Base-by-base conservation (phyloP, 2,888 invertebrate genomes). In the Rambutsinella grinnellia region DNA sequence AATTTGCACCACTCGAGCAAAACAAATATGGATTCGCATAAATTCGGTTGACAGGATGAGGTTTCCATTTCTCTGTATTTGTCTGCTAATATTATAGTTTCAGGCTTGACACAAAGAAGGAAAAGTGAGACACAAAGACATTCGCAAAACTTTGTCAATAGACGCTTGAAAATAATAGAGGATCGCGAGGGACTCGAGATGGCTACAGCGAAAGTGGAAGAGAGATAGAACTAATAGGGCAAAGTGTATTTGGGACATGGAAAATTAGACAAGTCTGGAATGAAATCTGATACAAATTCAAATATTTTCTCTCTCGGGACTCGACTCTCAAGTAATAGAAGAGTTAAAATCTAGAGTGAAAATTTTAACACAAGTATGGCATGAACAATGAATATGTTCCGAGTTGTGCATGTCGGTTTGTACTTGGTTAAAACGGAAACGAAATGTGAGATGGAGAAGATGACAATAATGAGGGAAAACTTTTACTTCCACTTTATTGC, bases 281-380 rank as follows among this genome's bases (percentile, higher is more conserved):
- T 49, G 49, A 49, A 49, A 49, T 49, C 49, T 13, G 49, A 49
- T 49, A 49, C 49, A 17, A 49, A 49, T 17, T 13, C n/a, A 49
- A 49, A 13, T 49, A 13, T 49, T n/a, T 36, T 36, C 36, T 36
- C 36, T 8, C 6, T n/a, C 13, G 19, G 49, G n/a, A 44, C 8
- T 44, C 8, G 13, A 13, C 13, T 6, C 44, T 44, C 13, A 10
- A 10, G 44, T 44, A 44, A 44, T 10, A 44, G 44, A 44, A 10
- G n/a, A 49, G 19, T 36, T 36, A 36, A 36, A 36, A 36, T 36
- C 36, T n/a, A 36, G 36, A 36, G 36, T 8, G 36, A 13, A 36
- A 36, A 36, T 8, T 36, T 36, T 36, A 8, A 36, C 36, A 36
- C 36, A 8, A 36, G 5, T 36, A 13, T 36, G 5, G 36, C 36